Evolutionary conservation across 2,113 vertebrate species (phyloP), one percentile per base, ranked within the genome.

Genomic region (Numenius arquata): DNA sequence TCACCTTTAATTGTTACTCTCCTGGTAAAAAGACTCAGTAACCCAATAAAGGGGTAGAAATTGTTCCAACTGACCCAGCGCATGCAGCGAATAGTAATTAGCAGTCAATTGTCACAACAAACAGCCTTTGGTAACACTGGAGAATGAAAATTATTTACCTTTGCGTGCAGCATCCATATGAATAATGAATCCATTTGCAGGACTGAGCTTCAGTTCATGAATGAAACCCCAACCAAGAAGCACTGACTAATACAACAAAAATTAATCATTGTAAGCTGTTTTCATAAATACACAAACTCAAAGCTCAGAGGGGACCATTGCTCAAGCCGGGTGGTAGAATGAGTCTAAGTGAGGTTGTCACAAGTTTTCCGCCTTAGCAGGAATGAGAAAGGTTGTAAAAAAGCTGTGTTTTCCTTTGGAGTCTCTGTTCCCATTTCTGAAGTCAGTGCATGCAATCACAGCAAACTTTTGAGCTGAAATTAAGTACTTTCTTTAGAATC

Each of bases 161-260:
- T 53, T 3, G 1, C 4, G 0, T 74, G 52, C 56, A 93, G 41
- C 65, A 63, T 80, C 79, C 47, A 7, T 55, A 74, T 78, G 76
- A 96, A 84, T 92, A 92, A 89, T 95, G 80, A 91, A 89, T 68
- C 66, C 43, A 79, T 76, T 88, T 89, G 34, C 81, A 91, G 89
- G 93, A 82, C 66, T 36, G 52, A 94, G 36, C 70, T 65, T 65
- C 70, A 89, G 81, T 58, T 96, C 70, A 9, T 95, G 94, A 96
- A 94, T 75, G 91, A 96, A 91, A 82, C 34, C n/a, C 66, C 76
- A 74, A 45, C 70, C 27, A 81, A 62, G 80, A 55, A 91, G 40
- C 62, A 25, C 36, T 40, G 48, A 89, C 77, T 80, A 95, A 48
- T 78, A 84, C 74, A 93, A 65, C 43, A 81, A 87, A 85, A 85